Conservation (phyloP, 2,888 invertebrate genomes). For the Pomacea canaliculata region DNA sequence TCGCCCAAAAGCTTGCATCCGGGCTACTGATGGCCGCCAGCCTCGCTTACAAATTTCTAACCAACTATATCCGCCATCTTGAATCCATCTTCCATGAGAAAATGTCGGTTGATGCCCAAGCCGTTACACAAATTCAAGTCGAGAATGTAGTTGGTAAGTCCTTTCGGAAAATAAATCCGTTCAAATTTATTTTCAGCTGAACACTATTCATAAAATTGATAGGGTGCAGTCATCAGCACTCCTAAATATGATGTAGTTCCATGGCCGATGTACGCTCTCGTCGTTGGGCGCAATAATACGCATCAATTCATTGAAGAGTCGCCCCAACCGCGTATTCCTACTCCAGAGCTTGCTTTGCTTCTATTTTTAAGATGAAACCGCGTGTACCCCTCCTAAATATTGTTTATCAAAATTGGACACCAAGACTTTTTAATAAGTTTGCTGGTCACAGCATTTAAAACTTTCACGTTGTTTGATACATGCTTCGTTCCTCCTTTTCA, state of each 20-base stretch:
- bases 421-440: too few relatives aligned
- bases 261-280: constrained; percentile 32
- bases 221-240: not conserved
- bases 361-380: not conserved
- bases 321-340: constrained; percentile 45
- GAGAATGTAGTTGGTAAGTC: constrained; percentile 58
- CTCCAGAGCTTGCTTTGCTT: constrained; percentile 31
- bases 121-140: constrained; percentile 54
- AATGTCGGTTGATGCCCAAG: constrained; percentile 58
- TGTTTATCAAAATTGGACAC: too few relatives aligned
- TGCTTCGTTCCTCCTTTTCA: too few relatives aligned
- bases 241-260: constrained; percentile 41
- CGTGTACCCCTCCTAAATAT: not conserved
- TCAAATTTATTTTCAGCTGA: too few relatives aligned
- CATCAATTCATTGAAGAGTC: constrained; percentile 38
- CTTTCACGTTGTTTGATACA: too few relatives aligned
- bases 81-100: constrained; percentile 41
- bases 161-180: not conserved
- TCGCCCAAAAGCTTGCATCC: constrained; percentile 28
- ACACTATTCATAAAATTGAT: too few relatives aligned
- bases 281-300: constrained; percentile 51
- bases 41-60: constrained; percentile 28
- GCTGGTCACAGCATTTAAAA: too few relatives aligned
- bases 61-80: constrained; percentile 39
- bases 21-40: constrained; percentile 19